Base-by-base conservation (phyloP, 2,888 invertebrate species). In the Adelognathus sp. region DNA sequence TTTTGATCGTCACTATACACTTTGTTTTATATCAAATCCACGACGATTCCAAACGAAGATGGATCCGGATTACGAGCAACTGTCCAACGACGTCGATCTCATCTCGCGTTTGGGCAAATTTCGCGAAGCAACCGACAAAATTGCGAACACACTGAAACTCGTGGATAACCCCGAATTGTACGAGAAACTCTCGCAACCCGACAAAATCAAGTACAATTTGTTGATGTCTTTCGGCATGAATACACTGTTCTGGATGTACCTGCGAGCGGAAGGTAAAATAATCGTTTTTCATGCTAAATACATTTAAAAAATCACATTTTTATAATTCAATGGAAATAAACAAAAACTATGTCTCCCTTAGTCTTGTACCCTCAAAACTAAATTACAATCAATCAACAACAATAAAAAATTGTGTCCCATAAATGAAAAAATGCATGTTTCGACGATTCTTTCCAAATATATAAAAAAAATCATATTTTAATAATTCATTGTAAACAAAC, bases 241-340 rank as follows among this genome's bases (percentile, higher is more conserved):
- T 31, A 88, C 89, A 73, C 81, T 90, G n/a, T 91, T 90, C 81
- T 91, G 91, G 91, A 91, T 91, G 91, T 88, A 90, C 77, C 79
- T 91, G 16, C 87, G 89, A 36, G 81, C 86, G 58, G 88, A 91
- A 87, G 91, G 91, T 91, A 82, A 67, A n/a, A n/a, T n/a, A n/a
- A n/a, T n/a, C n/a, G n/a, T n/a, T n/a, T n/a, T n/a, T n/a, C n/a
- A n/a, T n/a, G n/a, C n/a, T n/a, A n/a, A n/a, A n/a, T n/a, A n/a
- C n/a, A n/a, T n/a, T n/a, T n/a, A n/a, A n/a, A n/a, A n/a, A n/a
- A n/a, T n/a, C n/a, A n/a, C n/a, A n/a, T n/a, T n/a, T n/a, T n/a
- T n/a, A n/a, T n/a, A n/a, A n/a, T n/a, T n/a, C n/a, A n/a, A n/a
- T n/a, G n/a, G n/a, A n/a, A n/a, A n/a, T n/a, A n/a, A n/a, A n/a